phyloP scores from a whole-genome alignment of 2,113 vertebrate species.

The Paralichthys olivaceus region DNA sequence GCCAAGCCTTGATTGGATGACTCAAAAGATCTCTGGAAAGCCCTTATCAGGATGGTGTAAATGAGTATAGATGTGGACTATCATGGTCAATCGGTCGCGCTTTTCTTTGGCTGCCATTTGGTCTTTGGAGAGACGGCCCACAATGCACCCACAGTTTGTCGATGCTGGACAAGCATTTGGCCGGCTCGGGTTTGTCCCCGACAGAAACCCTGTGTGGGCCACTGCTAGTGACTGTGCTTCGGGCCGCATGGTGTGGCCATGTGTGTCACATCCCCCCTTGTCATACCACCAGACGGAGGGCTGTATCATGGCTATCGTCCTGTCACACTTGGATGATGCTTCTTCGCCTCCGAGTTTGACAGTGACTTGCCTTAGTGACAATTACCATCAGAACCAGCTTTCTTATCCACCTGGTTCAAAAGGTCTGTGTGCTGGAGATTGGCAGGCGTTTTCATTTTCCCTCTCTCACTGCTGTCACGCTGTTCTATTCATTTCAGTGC shows the following conservation, averaged over 20 bases:
- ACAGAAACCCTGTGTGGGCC: slow-evolving; percentile 72
- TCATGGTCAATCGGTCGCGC: slow-evolving; percentile 42
- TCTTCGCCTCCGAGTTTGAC: slow-evolving; percentile 70
- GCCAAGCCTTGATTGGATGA: slow-evolving; percentile 75
- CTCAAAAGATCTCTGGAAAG: slow-evolving; percentile 68
- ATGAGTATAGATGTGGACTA: slow-evolving; percentile 61
- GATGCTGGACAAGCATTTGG: slow-evolving; percentile 63
- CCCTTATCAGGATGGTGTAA: slow-evolving; percentile 66
- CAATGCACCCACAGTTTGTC: slow-evolving; percentile 35
- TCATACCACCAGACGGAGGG: slow-evolving; percentile 78
- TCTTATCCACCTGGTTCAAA: slow-evolving; percentile 76
- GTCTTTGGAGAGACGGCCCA: slow-evolving; percentile 46
- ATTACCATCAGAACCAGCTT: slow-evolving; percentile 75
- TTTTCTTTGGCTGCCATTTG: slow-evolving; percentile 51
- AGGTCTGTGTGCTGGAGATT: slow-evolving; percentile 72
- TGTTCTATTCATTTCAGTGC: slow-evolving; percentile 43
- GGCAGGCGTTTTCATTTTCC: slow-evolving; percentile 63
- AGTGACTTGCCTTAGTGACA: slow-evolving; percentile 75
- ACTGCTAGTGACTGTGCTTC: slow-evolving; percentile 69
- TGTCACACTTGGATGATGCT: slow-evolving; percentile 78
- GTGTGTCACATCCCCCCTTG: slow-evolving; percentile 75
- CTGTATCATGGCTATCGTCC: slow-evolving; percentile 77
- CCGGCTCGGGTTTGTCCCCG: slow-evolving; percentile 59
- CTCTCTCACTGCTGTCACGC: slow-evolving; percentile 58
- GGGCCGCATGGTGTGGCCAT: slow-evolving; percentile 76